A percentile compares a stretch with the other conserved stretches of the same genome.
phyloP scores from a whole-genome alignment of 2,113 vertebrate genomes.

The Melierax canorus region DNA sequence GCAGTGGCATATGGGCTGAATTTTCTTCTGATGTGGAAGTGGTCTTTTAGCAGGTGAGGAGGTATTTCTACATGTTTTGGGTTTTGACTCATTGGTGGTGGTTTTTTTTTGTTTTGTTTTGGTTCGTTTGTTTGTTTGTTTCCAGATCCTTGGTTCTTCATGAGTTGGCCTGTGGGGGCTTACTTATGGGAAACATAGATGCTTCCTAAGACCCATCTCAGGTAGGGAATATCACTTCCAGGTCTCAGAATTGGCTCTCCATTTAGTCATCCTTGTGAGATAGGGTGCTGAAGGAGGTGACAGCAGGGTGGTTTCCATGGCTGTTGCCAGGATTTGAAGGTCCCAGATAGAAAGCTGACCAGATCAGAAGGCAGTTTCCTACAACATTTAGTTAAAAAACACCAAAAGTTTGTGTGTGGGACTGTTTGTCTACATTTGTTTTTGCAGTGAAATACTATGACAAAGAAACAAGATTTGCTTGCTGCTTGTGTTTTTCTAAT shows the following conservation, averaged over 20 bases:
- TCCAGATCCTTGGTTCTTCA: not conserved
- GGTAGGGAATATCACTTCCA: not conserved
- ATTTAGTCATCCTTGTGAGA: not conserved
- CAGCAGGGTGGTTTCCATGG: not conserved
- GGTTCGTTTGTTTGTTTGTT: not conserved
- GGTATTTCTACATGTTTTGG: not conserved
- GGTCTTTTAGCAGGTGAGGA: not conserved
- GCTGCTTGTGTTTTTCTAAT: not conserved
- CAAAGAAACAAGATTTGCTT: not conserved
- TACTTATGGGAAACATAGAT: not conserved
- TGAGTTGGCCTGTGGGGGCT: not conserved
- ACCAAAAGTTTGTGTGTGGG: not conserved
- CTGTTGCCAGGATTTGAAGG: not conserved
- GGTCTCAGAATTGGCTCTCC: not conserved
- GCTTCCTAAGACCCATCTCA: not conserved
- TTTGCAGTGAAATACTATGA: not conserved
- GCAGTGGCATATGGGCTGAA: not conserved
- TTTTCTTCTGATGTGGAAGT: not conserved
- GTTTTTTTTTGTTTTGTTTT: too few species aligned
- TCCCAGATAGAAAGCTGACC: not conserved
- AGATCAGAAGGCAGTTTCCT: not conserved
- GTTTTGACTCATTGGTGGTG: not conserved
- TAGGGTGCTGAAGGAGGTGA: not conserved
- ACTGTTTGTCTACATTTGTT: not conserved
- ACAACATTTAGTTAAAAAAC: not conserved